Conservation (phyloP, 2,113 vertebrate species). For the Anguilla japonica region DNA sequence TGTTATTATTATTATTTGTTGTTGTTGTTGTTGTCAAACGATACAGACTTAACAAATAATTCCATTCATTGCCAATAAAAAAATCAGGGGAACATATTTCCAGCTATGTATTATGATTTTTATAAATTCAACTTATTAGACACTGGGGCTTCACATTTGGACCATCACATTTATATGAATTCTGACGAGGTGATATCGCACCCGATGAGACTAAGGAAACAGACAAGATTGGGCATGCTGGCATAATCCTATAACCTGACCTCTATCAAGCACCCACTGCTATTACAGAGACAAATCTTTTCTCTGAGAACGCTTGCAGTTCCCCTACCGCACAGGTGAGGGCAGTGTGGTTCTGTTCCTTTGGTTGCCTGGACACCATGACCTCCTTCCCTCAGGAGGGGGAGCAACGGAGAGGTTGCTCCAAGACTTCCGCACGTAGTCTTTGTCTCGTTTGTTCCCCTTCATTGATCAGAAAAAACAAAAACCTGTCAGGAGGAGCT, state of each 20-base stretch:
- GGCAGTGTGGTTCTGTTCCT: conserved; percentile 73
- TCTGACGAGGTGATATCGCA: neutral
- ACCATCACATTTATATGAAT: neutral
- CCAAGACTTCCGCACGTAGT: conserved; percentile 76
- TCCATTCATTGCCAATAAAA: too few species aligned
- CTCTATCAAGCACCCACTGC: neutral
- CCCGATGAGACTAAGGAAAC: neutral
- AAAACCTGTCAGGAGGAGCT: neutral
- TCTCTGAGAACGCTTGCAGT: neutral
- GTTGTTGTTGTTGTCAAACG: too few species aligned
- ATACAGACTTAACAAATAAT: too few species aligned
- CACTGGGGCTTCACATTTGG: neutral
- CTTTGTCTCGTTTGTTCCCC: conserved; percentile 73
- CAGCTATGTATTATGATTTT: too few species aligned
- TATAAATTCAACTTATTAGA: too few species aligned
- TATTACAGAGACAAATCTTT: neutral
- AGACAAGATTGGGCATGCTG: neutral
- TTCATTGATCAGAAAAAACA: conserved; percentile 37
- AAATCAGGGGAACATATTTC: too few species aligned
- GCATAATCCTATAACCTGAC: neutral
- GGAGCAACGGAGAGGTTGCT: conserved; percentile 72
- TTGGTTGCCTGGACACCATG: conserved; percentile 73
- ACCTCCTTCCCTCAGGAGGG: conserved; percentile 68
- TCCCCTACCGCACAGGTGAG: conserved; percentile 81
- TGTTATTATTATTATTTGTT: too few species aligned